A percentile compares a stretch with the other conserved stretches of the same genome.
Evolutionary conservation across 2,888 invertebrate genomes (phyloP).

Genomic region (Drosophila fungiperda): DNA sequence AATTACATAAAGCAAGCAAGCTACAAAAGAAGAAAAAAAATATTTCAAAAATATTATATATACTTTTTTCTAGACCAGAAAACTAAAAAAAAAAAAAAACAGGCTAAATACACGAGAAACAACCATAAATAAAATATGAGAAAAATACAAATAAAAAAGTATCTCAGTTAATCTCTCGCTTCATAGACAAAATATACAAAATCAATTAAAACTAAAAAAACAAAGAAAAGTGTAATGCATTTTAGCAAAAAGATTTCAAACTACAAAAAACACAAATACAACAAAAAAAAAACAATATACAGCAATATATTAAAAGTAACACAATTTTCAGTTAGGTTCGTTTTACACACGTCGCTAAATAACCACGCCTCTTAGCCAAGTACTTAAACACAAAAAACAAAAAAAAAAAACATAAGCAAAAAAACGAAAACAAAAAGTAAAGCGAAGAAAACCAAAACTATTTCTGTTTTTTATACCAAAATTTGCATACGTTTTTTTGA

Average conservation of each 20-base stretch:
- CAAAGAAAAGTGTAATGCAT: slow-evolving; percentile 46
- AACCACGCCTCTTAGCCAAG: slow-evolving; percentile 54
- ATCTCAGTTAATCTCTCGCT: slow-evolving; percentile 64
- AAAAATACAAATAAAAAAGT: slow-evolving; percentile 27
- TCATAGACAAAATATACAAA: slow-evolving; percentile 51
- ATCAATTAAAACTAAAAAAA: slow-evolving; percentile 10
- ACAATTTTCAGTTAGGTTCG: slow-evolving; percentile 42
- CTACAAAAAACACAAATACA: slow-evolving; percentile 8
- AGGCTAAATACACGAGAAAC: slow-evolving; percentile 32
- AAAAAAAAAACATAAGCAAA: background rate
- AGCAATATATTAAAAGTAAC: slow-evolving; percentile 9
- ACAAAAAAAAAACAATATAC: background rate
- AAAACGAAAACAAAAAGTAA: slow-evolving; percentile 4
- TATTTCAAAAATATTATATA: slow-evolving; percentile 73
- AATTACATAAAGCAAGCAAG: slow-evolving; percentile 46
- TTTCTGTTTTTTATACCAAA: slow-evolving; percentile 33
- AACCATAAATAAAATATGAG: slow-evolving; percentile 19
- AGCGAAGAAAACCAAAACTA: background rate
- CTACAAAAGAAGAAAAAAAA: slow-evolving; percentile 43
- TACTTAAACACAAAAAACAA: slow-evolving; percentile 41
- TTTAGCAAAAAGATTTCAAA: slow-evolving; percentile 44
- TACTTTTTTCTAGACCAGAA: slow-evolving; percentile 57
- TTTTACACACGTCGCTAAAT: slow-evolving; percentile 37
- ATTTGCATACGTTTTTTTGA: slow-evolving; percentile 19
- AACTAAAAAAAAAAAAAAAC: slow-evolving; percentile 15